These are phyloP conservation scores for Drosophila bocki DNA, from an alignment of 1,140 invertebrate species.

Conservation along the genomic window DNA sequence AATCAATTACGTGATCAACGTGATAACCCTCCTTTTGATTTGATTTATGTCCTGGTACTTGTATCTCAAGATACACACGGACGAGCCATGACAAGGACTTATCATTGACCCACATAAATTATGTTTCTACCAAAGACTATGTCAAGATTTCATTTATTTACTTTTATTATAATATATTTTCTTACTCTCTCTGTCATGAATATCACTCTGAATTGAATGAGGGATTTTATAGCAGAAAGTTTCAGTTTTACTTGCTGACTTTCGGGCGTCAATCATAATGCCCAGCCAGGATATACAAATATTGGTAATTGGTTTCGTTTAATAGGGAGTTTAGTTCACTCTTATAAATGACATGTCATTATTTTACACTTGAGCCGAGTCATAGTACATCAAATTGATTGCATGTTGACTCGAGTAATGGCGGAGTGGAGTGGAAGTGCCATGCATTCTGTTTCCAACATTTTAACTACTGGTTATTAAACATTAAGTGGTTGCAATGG, in stretches of 20 bases:
- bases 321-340: neutral
- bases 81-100: neutral
- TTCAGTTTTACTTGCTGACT: neutral
- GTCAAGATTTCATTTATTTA: neutral
- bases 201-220: neutral
- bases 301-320: neutral
- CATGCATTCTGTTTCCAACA: conserved; percentile 17
- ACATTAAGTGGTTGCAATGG: conserved; percentile 59
- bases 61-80: conserved; percentile 15
- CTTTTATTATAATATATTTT: neutral
- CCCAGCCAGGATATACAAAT: neutral
- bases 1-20: conserved; percentile 63
- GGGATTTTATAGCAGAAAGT: no score
- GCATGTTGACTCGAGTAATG: conserved; percentile 64
- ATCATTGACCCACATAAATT: conserved; percentile 19
- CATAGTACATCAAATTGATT: conserved; percentile 51
- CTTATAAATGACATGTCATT: conserved; percentile 25
- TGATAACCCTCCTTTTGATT: conserved; percentile 41
- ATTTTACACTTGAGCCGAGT: conserved; percentile 22
- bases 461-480: conserved; percentile 76
- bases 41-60: conserved; percentile 49
- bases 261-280: no score
- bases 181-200: neutral
- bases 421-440: conserved; percentile 51
- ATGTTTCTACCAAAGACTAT: neutral